Evolutionary conservation across 2,113 vertebrate species (phyloP).

Genomic region (Eulemur macaco): DNA sequence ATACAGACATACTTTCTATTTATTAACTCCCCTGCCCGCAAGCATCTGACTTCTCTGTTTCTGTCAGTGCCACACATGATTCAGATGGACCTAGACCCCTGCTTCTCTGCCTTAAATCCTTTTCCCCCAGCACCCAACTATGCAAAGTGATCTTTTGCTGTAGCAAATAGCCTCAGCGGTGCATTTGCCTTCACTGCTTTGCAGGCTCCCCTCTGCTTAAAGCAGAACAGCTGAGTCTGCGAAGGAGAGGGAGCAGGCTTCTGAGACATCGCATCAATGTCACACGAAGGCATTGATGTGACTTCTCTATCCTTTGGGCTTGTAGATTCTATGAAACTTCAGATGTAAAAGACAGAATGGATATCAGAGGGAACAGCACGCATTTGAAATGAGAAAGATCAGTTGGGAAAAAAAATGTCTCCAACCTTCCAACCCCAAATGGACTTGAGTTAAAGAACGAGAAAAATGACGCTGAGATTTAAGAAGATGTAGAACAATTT

Average conservation of each 20-base stretch:
- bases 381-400: constrained; percentile 57
- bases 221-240: constrained; percentile 62
- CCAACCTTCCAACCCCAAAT: not conserved
- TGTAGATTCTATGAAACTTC: constrained; percentile 48
- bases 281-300: not conserved
- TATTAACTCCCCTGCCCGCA: not conserved
- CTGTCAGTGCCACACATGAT: not conserved
- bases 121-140: not conserved
- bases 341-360: constrained; percentile 51
- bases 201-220: not conserved
- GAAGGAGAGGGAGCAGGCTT: constrained; percentile 2
- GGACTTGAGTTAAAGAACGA: constrained; percentile 3
- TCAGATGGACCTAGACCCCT: not conserved
- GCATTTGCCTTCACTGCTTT: not conserved
- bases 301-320: constrained; percentile 63
- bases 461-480: not conserved
- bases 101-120: constrained; percentile 1
- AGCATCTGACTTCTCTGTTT: not conserved
- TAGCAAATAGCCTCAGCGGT: not conserved
- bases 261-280: constrained; percentile 8
- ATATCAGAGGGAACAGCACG: constrained; percentile 49
- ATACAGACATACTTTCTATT: not conserved
- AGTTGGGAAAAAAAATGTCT: not conserved
- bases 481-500: not conserved
- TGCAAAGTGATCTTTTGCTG: not conserved